Evolutionary conservation across 2,113 vertebrate species (phyloP).

Genomic region (Ifrita kowaldi): DNA sequence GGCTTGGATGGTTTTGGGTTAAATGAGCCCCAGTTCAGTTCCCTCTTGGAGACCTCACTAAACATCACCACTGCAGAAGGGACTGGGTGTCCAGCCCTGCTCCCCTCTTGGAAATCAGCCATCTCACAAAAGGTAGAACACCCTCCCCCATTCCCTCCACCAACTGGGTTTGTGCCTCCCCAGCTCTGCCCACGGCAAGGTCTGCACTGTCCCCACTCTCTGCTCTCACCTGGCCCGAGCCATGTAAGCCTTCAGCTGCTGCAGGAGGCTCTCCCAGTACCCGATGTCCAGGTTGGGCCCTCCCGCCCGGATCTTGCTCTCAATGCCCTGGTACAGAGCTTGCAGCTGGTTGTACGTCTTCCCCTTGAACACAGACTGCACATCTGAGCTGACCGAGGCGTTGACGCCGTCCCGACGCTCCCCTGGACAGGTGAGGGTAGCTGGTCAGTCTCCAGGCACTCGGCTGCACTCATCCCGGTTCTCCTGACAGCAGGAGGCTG

Average conservation of each 20-base stretch:
- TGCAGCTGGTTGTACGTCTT: conserved; percentile 97
- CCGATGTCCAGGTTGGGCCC: conserved; percentile 95
- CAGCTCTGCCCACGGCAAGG: accelerated
- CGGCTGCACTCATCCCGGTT: neutral
- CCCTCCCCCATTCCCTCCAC: too few species aligned
- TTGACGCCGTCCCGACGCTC: conserved; percentile 96
- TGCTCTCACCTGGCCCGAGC: conserved; percentile 85
- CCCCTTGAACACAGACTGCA: conserved; percentile 94
- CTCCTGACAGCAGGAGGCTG: accelerated
- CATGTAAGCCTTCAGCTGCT: conserved; percentile 95
- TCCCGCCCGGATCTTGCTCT: conserved; percentile 87
- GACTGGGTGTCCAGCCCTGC: neutral
- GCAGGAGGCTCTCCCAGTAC: conserved; percentile 96
- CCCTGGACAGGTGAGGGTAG: conserved; percentile 56
- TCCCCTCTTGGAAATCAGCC: neutral
- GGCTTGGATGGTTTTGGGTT: neutral
- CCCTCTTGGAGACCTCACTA: neutral
- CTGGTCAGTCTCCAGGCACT: accelerated
- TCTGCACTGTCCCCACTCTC: neutral
- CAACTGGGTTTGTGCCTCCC: neutral
- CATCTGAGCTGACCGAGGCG: conserved; percentile 90
- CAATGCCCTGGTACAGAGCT: conserved; percentile 90
- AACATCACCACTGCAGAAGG: neutral
- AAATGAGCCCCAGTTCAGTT: neutral
- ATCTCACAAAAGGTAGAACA: neutral